Percentiles rank a stretch among this genome's conserved stretches.
Conservation (phyloP, 2,888 invertebrate genomes). For the Orchesellides sinensis region DNA sequence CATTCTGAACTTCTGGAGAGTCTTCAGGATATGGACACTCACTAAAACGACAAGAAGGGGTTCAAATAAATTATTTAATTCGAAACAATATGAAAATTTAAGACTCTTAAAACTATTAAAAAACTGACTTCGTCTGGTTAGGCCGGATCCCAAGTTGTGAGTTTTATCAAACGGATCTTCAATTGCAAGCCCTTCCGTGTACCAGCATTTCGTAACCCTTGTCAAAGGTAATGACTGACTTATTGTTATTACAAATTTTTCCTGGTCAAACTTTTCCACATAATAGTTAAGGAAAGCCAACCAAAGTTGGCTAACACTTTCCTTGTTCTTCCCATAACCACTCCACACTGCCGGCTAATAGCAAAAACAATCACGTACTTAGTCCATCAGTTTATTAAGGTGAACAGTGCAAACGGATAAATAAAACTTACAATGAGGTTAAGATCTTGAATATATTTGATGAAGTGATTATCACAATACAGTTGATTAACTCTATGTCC, state of each 20-base stretch:
- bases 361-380: not conserved
- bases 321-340: conserved; percentile 77
- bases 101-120: not conserved
- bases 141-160: conserved; percentile 80
- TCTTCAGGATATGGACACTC: conserved; percentile 72
- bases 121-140: conserved; percentile 79
- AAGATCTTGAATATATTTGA: conserved; percentile 61
- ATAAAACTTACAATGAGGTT: conserved; percentile 51
- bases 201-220: conserved; percentile 80
- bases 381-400: not conserved
- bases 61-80: not conserved
- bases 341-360: conserved; percentile 77
- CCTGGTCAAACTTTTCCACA: conserved; percentile 79
- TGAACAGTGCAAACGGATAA: not conserved
- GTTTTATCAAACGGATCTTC: conserved; percentile 82
- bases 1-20: conserved; percentile 64
- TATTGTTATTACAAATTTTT: conserved; percentile 79
- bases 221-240: conserved; percentile 77
- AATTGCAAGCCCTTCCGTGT: conserved; percentile 79
- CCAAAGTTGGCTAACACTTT: conserved; percentile 79
- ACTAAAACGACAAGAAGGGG: conserved; percentile 62
- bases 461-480: conserved; percentile 39
- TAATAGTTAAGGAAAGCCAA: conserved; percentile 80
- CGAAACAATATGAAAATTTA: not conserved
- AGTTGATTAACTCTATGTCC: not conserved